These are phyloP conservation scores for Toxostoma redivivum DNA, from an alignment of 2,113 vertebrate species.

Conservation along the genomic window DNA sequence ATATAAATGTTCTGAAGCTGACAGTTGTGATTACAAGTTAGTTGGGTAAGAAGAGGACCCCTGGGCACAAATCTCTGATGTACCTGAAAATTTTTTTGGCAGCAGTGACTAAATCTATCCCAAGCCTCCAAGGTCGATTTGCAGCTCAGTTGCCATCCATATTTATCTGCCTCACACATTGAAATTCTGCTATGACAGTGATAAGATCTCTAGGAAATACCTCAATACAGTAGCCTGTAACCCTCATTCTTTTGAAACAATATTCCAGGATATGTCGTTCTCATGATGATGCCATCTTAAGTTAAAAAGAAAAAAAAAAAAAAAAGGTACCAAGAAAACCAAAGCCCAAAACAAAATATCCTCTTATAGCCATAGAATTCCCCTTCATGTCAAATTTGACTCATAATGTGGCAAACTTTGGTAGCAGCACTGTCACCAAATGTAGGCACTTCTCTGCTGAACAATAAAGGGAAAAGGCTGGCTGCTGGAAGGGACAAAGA, in stretches of 20 bases:
- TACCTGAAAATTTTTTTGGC: constrained; percentile 61
- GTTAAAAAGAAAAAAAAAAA: neutral
- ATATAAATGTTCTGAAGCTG: constrained; percentile 47
- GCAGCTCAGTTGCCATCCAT: constrained; percentile 51
- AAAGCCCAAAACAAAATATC: neutral
- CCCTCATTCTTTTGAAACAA: neutral
- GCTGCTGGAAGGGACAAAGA: neutral
- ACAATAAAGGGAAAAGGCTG: neutral
- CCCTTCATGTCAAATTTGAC: neutral
- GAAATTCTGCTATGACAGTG: constrained; percentile 22
- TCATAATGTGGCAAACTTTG: neutral
- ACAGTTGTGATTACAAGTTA: constrained; percentile 65
- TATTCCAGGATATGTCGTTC: neutral
- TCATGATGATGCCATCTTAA: neutral
- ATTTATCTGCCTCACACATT: constrained; percentile 44
- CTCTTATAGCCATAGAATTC: neutral
- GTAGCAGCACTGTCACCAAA: neutral
- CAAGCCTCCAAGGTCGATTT: constrained; percentile 55
- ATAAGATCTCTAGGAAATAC: neutral
- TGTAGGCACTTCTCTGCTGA: neutral
- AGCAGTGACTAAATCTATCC: constrained; percentile 50
- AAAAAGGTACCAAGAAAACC: neutral
- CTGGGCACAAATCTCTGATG: constrained; percentile 54
- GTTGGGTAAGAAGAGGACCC: constrained; percentile 53
- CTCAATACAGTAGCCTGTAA: neutral